A percentile compares a stretch with the other conserved stretches of the same genome.
Evolutionary conservation across 2,888 invertebrate species (phyloP).

Genomic region (Silvanus unidentatus): DNA sequence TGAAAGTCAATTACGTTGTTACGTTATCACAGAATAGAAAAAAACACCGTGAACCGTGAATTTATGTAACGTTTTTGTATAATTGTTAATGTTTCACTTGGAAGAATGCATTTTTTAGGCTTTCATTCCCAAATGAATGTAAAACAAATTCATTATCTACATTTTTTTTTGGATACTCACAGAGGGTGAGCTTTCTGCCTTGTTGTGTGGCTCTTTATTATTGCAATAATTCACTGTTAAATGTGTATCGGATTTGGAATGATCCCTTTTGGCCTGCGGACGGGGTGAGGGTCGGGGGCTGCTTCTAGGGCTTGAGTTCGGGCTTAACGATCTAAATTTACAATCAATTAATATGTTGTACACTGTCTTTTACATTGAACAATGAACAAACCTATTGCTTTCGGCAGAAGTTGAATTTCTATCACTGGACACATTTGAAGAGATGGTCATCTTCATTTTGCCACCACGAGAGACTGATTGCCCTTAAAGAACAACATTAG

Average conservation of each 20-base stretch:
- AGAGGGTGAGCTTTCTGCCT: slow-evolving; percentile 33
- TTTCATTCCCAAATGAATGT: too few species aligned
- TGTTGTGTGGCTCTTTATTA: slow-evolving; percentile 24
- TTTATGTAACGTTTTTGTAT: too few species aligned
- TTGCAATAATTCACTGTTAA: slow-evolving; percentile 26
- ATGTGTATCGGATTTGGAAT: slow-evolving; percentile 34
- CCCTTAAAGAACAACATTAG: slow-evolving; percentile 14
- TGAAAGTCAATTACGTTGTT: too few species aligned
- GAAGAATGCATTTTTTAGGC: too few species aligned
- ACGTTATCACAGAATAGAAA: too few species aligned
- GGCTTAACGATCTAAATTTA: slow-evolving; percentile 37
- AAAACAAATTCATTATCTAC: too few species aligned
- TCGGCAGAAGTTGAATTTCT: slow-evolving; percentile 13
- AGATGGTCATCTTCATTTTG: slow-evolving; percentile 31
- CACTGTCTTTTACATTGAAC: background rate
- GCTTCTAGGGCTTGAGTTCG: slow-evolving; percentile 46
- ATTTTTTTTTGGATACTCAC: too few species aligned
- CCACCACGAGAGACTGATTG: background rate
- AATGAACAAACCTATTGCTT: slow-evolving; percentile 9
- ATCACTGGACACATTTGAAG: slow-evolving; percentile 25
- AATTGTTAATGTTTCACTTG: too few species aligned
- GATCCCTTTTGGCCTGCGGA: slow-evolving; percentile 40
- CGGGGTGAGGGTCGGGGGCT: slow-evolving; percentile 52
- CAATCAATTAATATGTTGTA: slow-evolving; percentile 7
- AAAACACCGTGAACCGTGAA: too few species aligned